A percentile compares a stretch with the other conserved stretches of the same genome.
These are phyloP conservation scores for Ips nitidus DNA, from an alignment of 1,140 invertebrate genomes.

Conservation along the genomic window DNA sequence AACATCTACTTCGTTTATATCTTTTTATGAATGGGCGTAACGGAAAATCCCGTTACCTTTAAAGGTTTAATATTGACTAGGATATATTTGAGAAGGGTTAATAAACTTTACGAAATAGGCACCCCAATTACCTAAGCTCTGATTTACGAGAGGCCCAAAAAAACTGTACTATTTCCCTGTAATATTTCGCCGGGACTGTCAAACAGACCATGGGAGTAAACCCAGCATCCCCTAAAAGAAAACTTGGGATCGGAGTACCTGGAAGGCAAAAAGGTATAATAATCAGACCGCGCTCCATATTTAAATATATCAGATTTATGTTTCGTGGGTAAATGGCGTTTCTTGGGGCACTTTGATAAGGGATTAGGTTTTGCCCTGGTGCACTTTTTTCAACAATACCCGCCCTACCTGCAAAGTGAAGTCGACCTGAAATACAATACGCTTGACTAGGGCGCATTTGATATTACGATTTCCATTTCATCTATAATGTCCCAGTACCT, in stretches of 20 bases:
- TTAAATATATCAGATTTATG: conserved; percentile 32
- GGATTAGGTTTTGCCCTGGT: conserved; percentile 14
- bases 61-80: too few species aligned
- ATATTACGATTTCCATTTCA: conserved; percentile 8
- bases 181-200: background rate
- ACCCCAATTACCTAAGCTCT: background rate
- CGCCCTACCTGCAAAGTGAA: conserved; percentile 14
- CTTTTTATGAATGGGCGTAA: too few species aligned
- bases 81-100: too few species aligned
- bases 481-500: background rate
- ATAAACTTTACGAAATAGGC: too few species aligned
- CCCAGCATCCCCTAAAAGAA: background rate
- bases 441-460: conserved; percentile 11
- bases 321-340: conserved; percentile 3
- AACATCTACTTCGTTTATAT: too few species aligned
- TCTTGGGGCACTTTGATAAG: conserved; percentile 3
- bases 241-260: conserved; percentile 10
- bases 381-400: conserved; percentile 5
- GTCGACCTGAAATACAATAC: conserved; percentile 17
- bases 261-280: conserved; percentile 29
- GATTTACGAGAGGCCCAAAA: conserved; percentile 1
- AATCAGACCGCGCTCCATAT: conserved; percentile 28
- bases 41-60: too few species aligned
- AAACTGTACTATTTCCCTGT: conserved; percentile 1
- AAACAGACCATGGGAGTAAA: background rate